phyloP scores from a whole-genome alignment of 2,797 vertebrate species.

The Enteromius thamalakanensis region DNA sequence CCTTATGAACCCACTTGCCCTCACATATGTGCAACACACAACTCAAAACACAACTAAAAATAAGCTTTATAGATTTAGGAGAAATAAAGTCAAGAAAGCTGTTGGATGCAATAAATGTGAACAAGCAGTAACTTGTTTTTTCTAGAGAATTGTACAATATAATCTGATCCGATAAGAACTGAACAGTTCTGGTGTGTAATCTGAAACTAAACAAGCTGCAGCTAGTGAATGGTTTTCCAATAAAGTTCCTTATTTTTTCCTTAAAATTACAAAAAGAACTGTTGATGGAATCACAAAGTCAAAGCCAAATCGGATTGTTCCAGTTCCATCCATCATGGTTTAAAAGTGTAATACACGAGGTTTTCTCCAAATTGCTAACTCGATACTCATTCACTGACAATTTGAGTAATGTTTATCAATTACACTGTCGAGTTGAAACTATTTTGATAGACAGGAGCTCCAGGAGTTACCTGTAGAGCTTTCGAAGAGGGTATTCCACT shows the following conservation, averaged over 20 bases:
- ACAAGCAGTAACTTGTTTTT: not conserved
- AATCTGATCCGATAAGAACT: slow-evolving; percentile 15
- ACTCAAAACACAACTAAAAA: not conserved
- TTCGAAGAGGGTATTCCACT: slow-evolving; percentile 35
- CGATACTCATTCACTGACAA: slow-evolving; percentile 68
- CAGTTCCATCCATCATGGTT: not conserved
- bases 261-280: not conserved
- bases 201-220: not conserved
- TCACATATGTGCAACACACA: not conserved
- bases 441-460: slow-evolving; percentile 44
- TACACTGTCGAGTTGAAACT: not conserved
- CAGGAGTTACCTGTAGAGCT: slow-evolving; percentile 34
- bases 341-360: slow-evolving; percentile 68
- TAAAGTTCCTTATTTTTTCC: not conserved
- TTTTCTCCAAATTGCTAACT: slow-evolving; percentile 64
- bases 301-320: not conserved
- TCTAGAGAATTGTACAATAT: not conserved
- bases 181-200: slow-evolving; percentile 3
- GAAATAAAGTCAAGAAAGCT: not conserved
- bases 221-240: not conserved
- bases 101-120: not conserved
- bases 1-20: not conserved
- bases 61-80: not conserved
- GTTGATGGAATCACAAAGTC: not conserved
- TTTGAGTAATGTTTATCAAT: slow-evolving; percentile 32